These are phyloP conservation scores for Phoronis australis DNA, from an alignment of 2,888 invertebrate species.

Conservation along the genomic window DNA sequence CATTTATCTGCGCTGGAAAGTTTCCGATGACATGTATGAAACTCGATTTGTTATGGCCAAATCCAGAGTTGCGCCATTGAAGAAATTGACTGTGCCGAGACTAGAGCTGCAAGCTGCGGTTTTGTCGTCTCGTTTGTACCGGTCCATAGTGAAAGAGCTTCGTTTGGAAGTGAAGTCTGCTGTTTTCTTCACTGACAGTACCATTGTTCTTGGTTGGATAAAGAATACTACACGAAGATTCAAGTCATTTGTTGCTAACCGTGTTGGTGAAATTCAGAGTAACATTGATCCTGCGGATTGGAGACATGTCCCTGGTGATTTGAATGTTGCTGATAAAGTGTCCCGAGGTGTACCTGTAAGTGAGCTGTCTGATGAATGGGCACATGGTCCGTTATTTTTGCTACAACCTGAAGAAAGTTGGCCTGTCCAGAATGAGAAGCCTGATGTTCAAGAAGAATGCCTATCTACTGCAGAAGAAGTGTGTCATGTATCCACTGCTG, in stretches of 20 bases:
- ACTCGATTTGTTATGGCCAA: background rate
- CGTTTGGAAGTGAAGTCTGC: background rate
- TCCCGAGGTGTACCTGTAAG: background rate
- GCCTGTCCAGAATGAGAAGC: background rate
- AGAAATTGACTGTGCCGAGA: background rate
- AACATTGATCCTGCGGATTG: background rate
- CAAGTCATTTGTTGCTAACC: slow-evolving; percentile 1
- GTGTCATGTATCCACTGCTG: background rate
- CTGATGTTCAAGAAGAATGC: background rate
- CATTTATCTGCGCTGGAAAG: background rate
- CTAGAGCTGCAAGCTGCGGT: background rate
- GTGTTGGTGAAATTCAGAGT: background rate
- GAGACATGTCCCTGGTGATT: background rate
- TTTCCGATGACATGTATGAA: background rate
- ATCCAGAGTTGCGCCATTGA: background rate
- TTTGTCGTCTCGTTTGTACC: background rate
- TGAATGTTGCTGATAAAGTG: background rate
- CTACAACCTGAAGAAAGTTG: background rate
- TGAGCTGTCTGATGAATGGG: background rate
- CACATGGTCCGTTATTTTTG: background rate
- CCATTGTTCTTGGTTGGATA: background rate
- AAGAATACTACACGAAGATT: background rate
- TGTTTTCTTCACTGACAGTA: background rate
- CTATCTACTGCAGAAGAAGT: too few relatives aligned
- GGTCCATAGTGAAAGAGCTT: background rate